Percentiles rank a stretch among this genome's conserved stretches.
phyloP scores from a whole-genome alignment of 2,888 invertebrate species.

The Eristalis tenax region DNA sequence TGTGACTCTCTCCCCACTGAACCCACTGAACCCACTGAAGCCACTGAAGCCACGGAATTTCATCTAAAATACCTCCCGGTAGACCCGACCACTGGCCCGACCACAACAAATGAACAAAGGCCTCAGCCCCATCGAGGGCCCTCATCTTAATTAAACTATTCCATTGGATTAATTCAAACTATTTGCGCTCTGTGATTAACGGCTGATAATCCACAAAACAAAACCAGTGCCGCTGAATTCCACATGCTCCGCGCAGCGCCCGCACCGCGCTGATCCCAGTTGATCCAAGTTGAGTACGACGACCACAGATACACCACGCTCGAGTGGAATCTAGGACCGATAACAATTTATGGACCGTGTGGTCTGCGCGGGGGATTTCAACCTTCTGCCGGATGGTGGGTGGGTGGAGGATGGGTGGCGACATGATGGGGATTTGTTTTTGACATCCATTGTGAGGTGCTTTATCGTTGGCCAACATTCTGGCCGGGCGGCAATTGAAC shows the following conservation, averaged over 20 bases:
- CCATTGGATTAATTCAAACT: background rate
- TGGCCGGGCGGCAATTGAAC: conserved; percentile 16
- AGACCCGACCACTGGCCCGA: background rate
- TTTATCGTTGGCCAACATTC: conserved; percentile 13
- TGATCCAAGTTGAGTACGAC: too few species aligned
- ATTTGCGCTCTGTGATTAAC: background rate
- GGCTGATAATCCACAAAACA: conserved; percentile 12
- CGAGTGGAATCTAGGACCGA: background rate
- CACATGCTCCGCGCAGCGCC: background rate
- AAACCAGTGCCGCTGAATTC: background rate
- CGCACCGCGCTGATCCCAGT: background rate
- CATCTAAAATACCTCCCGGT: background rate
- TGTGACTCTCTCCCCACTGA: background rate
- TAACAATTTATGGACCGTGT: background rate
- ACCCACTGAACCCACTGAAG: background rate
- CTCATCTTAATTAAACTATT: background rate
- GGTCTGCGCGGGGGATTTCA: too few species aligned
- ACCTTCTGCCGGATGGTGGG: background rate
- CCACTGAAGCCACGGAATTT: background rate
- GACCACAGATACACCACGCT: background rate
- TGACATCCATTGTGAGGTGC: conserved; percentile 8
- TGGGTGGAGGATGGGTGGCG: background rate
- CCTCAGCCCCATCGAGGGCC: background rate
- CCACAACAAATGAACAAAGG: background rate
- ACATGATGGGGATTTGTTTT: conserved; percentile 13